phyloP scores from a whole-genome alignment of 2,797 vertebrate genomes.

The Pristis pectinata region DNA sequence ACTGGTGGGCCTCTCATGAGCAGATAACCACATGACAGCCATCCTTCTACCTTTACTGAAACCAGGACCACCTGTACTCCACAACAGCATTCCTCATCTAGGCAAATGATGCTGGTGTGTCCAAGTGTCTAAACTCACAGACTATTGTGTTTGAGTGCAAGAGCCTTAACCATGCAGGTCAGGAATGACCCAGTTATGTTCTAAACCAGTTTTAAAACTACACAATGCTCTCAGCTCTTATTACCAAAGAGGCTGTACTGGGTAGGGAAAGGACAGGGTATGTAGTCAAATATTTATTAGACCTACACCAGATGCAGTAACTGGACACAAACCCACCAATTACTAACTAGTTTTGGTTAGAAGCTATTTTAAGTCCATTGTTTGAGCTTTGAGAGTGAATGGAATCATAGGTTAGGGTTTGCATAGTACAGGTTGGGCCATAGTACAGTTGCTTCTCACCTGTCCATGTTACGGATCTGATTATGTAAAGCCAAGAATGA shows the following conservation, averaged over 20 bases:
- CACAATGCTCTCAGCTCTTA: too few relatives aligned
- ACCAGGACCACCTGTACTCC: background rate
- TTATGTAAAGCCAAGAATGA: slow-evolving; percentile 96
- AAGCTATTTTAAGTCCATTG: background rate
- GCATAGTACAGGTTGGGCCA: background rate
- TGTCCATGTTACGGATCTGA: slow-evolving; percentile 99
- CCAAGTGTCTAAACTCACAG: background rate
- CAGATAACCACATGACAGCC: background rate
- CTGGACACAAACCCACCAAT: background rate
- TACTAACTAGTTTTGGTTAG: background rate
- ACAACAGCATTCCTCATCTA: background rate
- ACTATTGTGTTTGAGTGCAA: background rate
- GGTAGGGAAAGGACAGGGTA: background rate
- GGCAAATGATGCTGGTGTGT: background rate
- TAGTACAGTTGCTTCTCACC: slow-evolving; percentile 54
- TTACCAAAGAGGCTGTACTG: background rate
- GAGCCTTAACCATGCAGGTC: background rate
- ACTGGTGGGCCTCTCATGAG: too few relatives aligned
- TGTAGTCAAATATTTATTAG: background rate
- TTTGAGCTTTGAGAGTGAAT: background rate
- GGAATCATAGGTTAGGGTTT: background rate
- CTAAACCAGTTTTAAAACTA: background rate
- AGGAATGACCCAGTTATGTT: background rate
- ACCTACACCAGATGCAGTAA: background rate
- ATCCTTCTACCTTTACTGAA: background rate